Evolutionary conservation across 2,888 invertebrate species (phyloP).

Genomic region (Malthinus flaveolus): DNA sequence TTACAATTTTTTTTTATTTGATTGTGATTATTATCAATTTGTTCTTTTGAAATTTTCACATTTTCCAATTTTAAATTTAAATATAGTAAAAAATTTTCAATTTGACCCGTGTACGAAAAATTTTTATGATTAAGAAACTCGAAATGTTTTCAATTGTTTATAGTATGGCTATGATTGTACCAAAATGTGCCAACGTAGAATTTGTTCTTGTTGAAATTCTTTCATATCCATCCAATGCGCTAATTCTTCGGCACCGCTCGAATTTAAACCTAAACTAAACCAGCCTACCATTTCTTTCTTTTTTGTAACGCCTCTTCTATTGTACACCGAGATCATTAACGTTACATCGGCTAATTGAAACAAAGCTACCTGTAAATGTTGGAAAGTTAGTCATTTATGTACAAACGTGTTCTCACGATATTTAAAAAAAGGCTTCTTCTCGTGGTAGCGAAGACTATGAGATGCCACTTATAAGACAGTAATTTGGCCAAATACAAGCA

Average conservation of each 20-base stretch:
- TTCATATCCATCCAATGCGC: slow-evolving; percentile 94
- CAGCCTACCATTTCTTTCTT: slow-evolving; percentile 96
- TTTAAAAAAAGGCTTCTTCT: too few relatives aligned
- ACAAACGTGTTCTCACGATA: too few relatives aligned
- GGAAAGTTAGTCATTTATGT: neutral
- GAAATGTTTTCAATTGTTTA: neutral
- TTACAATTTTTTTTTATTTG: slow-evolving; percentile 34
- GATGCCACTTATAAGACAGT: too few relatives aligned
- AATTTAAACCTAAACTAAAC: slow-evolving; percentile 91
- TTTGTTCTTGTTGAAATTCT: slow-evolving; percentile 84
- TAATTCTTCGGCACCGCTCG: slow-evolving; percentile 89
- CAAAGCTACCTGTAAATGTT: slow-evolving; percentile 74
- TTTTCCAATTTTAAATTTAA: neutral
- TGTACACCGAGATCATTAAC: slow-evolving; percentile 90
- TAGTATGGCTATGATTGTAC: slow-evolving; percentile 63
- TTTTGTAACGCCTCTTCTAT: slow-evolving; percentile 87
- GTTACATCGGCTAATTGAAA: slow-evolving; percentile 95
- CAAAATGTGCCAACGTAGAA: slow-evolving; percentile 92
- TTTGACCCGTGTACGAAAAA: neutral
- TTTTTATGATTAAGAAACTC: neutral
- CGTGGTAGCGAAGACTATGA: too few relatives aligned
- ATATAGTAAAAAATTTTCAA: slow-evolving; percentile 3
- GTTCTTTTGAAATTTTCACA: neutral
- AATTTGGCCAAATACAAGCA: too few relatives aligned
- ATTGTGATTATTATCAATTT: slow-evolving; percentile 11